Conservation (phyloP, 2,888 invertebrate genomes). For the Dryocosmus kuriphilus region DNA sequence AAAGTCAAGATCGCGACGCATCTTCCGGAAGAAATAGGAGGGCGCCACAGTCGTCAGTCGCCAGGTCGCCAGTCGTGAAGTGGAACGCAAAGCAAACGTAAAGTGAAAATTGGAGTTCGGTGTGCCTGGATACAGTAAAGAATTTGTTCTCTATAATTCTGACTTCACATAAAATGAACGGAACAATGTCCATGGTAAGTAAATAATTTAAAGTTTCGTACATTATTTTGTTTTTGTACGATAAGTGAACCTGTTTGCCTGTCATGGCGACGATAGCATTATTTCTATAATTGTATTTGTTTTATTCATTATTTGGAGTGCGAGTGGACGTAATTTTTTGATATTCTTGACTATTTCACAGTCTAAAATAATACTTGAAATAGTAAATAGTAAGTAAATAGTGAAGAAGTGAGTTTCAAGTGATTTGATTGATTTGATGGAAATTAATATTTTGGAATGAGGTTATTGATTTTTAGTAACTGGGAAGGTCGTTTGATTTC, state of each 20-base stretch:
- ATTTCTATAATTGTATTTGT: conserved; percentile 30
- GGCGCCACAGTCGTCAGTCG: no score
- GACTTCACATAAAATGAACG: conserved; percentile 69
- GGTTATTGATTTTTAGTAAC: background rate
- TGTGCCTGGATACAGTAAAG: background rate
- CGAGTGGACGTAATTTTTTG: background rate
- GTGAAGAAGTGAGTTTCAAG: no score
- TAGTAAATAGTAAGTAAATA: no score
- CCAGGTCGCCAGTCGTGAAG: no score
- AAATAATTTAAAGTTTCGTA: conserved; percentile 3
- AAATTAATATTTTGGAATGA: background rate
- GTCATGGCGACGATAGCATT: conserved; percentile 58
- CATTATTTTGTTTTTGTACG: conserved; percentile 10
- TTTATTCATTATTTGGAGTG: background rate
- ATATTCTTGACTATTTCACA: conserved; percentile 23
- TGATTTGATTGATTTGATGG: background rate
- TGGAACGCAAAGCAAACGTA: no score
- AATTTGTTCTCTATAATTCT: background rate
- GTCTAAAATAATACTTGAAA: background rate
- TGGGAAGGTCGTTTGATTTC: no score
- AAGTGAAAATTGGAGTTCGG: background rate
- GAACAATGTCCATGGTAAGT: conserved; percentile 74
- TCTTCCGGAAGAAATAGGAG: no score
- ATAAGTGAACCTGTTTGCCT: no score
- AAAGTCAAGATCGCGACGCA: no score